phyloP scores from a whole-genome alignment of 1,140 invertebrate species.

The Proales similis region DNA sequence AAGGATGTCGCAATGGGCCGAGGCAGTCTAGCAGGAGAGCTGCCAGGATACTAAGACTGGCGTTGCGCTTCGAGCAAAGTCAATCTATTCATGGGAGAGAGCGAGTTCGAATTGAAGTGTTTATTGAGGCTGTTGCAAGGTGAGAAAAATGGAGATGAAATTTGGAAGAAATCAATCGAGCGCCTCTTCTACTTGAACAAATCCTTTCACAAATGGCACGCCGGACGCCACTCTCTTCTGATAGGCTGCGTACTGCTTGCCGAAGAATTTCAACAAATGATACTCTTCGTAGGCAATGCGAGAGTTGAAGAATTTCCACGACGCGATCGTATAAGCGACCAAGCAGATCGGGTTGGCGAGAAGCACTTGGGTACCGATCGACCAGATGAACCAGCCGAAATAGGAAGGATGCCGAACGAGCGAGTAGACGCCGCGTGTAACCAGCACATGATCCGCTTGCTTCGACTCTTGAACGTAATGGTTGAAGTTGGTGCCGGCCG shows the following conservation, averaged over 20 bases:
- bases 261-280: constrained; percentile 86
- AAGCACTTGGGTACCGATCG: constrained; percentile 88
- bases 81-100: too few relatives aligned
- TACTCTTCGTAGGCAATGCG: constrained; percentile 80
- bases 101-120: too few relatives aligned
- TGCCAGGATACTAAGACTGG: too few relatives aligned
- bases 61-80: too few relatives aligned
- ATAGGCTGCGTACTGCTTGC: constrained; percentile 76
- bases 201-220: constrained; percentile 77
- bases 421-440: constrained; percentile 80
- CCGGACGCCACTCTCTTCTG: constrained; percentile 77
- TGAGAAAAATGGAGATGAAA: not conserved
- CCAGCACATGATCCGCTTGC: constrained; percentile 71
- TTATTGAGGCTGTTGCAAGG: constrained; percentile 3
- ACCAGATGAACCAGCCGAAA: constrained; percentile 98
- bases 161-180: constrained; percentile 29
- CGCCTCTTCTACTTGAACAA: constrained; percentile 28
- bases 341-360: constrained; percentile 84
- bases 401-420: constrained; percentile 77
- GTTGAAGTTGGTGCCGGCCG: constrained; percentile 86
- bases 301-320: constrained; percentile 85
- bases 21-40: too few relatives aligned
- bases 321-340: constrained; percentile 65
- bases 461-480: constrained; percentile 59
- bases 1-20: too few relatives aligned